A percentile compares a stretch with the other conserved stretches of the same genome.
phyloP scores from a whole-genome alignment of 2,888 invertebrate genomes.

The Pterostichus niger region DNA sequence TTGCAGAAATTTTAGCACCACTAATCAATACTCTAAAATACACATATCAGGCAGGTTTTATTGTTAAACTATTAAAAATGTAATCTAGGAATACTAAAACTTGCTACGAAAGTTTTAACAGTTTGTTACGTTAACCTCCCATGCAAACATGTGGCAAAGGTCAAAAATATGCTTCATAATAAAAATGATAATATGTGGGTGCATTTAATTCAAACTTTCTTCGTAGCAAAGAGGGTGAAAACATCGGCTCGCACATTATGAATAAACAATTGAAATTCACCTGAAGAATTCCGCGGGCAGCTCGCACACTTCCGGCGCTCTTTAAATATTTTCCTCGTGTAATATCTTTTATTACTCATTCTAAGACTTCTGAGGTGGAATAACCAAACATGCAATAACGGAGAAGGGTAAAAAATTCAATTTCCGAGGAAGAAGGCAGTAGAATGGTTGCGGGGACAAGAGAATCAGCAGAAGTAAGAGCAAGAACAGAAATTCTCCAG shows the following conservation, averaged over 20 bases:
- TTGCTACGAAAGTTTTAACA: too few relatives aligned
- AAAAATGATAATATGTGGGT: too few relatives aligned
- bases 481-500: slow-evolving; percentile 3
- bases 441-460: background rate
- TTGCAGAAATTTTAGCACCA: too few relatives aligned
- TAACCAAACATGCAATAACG: slow-evolving; percentile 58
- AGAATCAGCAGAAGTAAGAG: background rate
- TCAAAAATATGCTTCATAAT: too few relatives aligned
- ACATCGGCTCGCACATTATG: slow-evolving; percentile 4
- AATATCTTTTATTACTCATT: slow-evolving; percentile 58
- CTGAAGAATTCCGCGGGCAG: slow-evolving; percentile 19
- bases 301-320: background rate
- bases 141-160: too few relatives aligned
- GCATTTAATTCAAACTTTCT: background rate
- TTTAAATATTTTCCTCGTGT: slow-evolving; percentile 43
- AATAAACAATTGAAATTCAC: slow-evolving; percentile 32
- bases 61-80: too few relatives aligned
- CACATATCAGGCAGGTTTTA: too few relatives aligned
- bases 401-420: slow-evolving; percentile 63
- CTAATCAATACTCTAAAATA: too few relatives aligned
- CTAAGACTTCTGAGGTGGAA: slow-evolving; percentile 56
- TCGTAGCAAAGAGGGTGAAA: background rate
- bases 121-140: too few relatives aligned
- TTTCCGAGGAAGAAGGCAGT: slow-evolving; percentile 49
- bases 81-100: too few relatives aligned